phyloP scores from a whole-genome alignment of 2,113 vertebrate species.

The Actinemys pallida region DNA sequence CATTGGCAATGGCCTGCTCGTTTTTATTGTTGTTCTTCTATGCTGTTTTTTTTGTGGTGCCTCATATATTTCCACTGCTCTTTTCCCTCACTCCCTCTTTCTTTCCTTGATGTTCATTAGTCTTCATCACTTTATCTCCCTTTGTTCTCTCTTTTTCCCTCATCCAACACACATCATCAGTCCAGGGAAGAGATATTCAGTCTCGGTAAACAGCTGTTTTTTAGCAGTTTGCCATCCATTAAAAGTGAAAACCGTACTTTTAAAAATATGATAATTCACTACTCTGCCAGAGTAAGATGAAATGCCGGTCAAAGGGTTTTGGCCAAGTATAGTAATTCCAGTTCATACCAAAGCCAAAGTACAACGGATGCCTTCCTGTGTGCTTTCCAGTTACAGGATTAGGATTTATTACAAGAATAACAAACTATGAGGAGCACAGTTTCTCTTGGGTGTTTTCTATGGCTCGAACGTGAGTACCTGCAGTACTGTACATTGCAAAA shows the following conservation, averaged over 20 bases:
- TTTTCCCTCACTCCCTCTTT: background rate
- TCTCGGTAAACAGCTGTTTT: conserved; percentile 64
- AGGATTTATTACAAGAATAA: conserved; percentile 24
- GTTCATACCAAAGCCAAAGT: background rate
- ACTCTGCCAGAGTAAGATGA: conserved; percentile 55
- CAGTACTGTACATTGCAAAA: background rate
- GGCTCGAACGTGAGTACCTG: background rate
- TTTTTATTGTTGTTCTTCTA: conserved; percentile 6
- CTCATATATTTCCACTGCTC: conserved; percentile 35
- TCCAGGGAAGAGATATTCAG: conserved; percentile 48
- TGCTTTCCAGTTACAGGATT: background rate
- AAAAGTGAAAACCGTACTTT: conserved; percentile 41
- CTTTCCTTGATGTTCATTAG: conserved; percentile 45
- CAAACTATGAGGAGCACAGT: background rate
- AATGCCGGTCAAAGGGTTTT: conserved; percentile 55
- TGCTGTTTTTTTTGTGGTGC: background rate
- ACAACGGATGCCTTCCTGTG: background rate
- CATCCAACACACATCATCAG: conserved; percentile 45
- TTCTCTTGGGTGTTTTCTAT: background rate
- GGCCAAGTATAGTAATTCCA: background rate
- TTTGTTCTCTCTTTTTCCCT: conserved; percentile 51
- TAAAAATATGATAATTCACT: conserved; percentile 61
- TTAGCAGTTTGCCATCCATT: conserved; percentile 50
- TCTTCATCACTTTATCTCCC: conserved; percentile 49
- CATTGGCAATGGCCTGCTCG: background rate